phyloP scores from a whole-genome alignment of 2,797 vertebrate species.

The Sitta carolinensis region DNA sequence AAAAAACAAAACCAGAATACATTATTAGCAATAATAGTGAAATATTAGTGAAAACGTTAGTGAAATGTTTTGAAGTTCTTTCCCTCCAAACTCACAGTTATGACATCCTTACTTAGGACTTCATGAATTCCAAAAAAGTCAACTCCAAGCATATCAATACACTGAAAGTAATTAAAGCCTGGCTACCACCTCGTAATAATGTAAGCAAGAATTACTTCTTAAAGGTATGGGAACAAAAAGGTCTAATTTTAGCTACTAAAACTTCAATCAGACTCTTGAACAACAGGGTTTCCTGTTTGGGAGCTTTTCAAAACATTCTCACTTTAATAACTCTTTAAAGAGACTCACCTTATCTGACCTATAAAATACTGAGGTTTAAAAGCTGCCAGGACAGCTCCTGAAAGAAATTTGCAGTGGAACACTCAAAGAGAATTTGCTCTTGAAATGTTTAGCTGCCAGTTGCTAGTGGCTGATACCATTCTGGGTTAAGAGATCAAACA shows the following conservation, averaged over 20 bases:
- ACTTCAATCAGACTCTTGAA: constrained; percentile 54
- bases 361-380: background rate
- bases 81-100: background rate
- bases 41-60: too few relatives aligned
- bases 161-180: background rate
- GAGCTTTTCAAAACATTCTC: constrained; percentile 59
- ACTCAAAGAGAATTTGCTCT: background rate
- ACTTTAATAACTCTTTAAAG: constrained; percentile 42
- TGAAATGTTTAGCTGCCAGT: background rate
- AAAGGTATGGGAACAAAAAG: background rate
- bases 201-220: background rate
- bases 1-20: background rate
- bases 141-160: background rate
- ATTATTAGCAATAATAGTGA: background rate
- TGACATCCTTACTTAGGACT: background rate
- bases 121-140: background rate
- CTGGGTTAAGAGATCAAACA: background rate
- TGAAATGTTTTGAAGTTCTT: background rate
- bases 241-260: constrained; percentile 45
- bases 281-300: constrained; percentile 62
- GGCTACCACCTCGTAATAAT: background rate
- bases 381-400: background rate
- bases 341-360: constrained; percentile 49
- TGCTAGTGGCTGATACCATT: background rate
- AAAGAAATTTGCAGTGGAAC: background rate